These are phyloP conservation scores for Typhlichthys subterraneus DNA, from an alignment of 2,797 vertebrate species.

Conservation along the genomic window DNA sequence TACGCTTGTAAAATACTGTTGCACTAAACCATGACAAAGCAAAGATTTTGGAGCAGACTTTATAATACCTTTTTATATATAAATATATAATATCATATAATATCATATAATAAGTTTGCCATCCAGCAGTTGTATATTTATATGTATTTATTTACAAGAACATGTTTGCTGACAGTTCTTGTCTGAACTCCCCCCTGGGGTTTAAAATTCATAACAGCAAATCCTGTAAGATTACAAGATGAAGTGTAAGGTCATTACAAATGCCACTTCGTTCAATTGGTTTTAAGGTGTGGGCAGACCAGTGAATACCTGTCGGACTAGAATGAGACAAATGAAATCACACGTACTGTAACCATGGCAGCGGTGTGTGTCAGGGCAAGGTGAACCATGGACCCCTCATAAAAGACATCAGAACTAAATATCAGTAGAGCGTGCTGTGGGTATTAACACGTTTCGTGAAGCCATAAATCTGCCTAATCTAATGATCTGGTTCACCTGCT, in stretches of 20 bases:
- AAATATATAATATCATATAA: too few species aligned
- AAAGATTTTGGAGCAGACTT: too few species aligned
- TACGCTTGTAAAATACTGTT: too few species aligned
- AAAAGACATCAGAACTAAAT: constrained; percentile 76
- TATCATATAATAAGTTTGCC: too few species aligned
- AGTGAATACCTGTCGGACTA: constrained; percentile 36
- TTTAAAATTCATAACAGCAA: not conserved
- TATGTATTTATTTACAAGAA: too few species aligned
- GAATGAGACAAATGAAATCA: constrained; percentile 55
- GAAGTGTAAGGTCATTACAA: not conserved
- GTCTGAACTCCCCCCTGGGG: too few species aligned
- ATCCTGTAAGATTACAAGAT: not conserved
- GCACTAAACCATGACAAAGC: too few species aligned
- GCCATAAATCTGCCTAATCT: constrained; percentile 80
- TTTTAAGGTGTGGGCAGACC: constrained; percentile 32
- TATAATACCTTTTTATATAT: too few species aligned
- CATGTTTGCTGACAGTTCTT: too few species aligned
- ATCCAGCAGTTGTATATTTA: too few species aligned
- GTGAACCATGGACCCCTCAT: constrained; percentile 71
- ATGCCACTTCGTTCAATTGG: constrained; percentile 17
- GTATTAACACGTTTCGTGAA: constrained; percentile 80
- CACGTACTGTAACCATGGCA: constrained; percentile 59
- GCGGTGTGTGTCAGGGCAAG: constrained; percentile 64
- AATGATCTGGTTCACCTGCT: constrained; percentile 80
- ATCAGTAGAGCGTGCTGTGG: constrained; percentile 64